Evolutionary conservation across 2,797 vertebrate species (phyloP).

Genomic region (Fratercula arctica): DNA sequence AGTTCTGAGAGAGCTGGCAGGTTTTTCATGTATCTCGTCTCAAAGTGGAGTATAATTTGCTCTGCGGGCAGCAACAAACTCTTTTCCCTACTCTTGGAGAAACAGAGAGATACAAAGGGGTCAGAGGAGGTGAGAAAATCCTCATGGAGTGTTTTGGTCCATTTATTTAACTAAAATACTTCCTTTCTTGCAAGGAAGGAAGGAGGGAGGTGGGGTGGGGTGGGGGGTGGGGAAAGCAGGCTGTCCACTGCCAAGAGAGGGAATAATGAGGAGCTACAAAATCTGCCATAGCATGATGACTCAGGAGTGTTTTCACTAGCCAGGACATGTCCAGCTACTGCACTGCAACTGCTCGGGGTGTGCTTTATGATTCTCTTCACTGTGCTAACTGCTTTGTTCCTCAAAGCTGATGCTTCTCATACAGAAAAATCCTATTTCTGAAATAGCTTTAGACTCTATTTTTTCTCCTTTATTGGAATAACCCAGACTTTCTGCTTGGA

Average conservation of each 20-base stretch:
- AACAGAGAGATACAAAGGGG: background rate
- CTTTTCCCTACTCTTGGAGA: background rate
- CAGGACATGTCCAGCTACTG: constrained; percentile 11
- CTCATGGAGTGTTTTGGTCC: background rate
- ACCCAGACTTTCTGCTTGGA: background rate
- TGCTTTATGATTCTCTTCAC: background rate
- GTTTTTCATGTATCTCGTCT: background rate
- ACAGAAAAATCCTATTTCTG: background rate
- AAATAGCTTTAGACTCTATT: background rate
- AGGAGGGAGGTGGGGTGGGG: background rate
- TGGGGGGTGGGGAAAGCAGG: background rate
- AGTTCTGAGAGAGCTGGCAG: background rate
- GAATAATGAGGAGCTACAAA: background rate
- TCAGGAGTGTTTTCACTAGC: constrained; percentile 2
- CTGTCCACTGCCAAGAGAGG: background rate
- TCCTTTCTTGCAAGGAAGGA: background rate
- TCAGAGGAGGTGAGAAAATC: constrained; percentile 1
- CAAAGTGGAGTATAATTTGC: background rate
- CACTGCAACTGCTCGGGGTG: background rate
- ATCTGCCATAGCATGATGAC: background rate
- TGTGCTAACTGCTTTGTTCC: background rate
- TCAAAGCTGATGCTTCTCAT: background rate
- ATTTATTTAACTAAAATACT: background rate
- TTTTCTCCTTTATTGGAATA: background rate
- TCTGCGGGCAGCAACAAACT: background rate